Evolutionary conservation across 2,888 invertebrate genomes (phyloP).

Genomic region (Coelopa pilipes): DNA sequence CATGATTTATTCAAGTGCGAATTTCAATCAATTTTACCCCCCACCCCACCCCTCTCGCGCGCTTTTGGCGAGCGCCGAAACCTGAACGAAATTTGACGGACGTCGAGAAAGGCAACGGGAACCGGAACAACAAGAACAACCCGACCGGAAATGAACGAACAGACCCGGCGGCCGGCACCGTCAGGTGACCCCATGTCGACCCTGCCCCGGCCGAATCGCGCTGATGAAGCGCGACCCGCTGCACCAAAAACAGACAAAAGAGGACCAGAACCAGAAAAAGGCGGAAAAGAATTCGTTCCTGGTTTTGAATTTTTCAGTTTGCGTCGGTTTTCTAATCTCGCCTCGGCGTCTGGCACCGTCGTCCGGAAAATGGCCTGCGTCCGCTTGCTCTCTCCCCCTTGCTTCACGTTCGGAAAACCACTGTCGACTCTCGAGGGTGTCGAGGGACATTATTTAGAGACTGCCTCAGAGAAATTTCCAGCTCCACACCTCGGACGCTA

Average conservation of each 20-base stretch:
- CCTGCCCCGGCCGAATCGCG: neutral
- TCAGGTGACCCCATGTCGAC: neutral
- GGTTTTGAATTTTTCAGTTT: neutral
- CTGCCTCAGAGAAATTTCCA: too few species aligned
- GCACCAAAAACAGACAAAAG: neutral
- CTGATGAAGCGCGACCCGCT: neutral
- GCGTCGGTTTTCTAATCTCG: neutral
- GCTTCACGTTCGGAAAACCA: too few species aligned
- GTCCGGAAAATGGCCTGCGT: slow-evolving; percentile 19
- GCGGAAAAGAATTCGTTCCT: neutral
- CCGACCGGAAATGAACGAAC: neutral
- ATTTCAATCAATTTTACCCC: slow-evolving; percentile 48
- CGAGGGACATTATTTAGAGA: too few species aligned
- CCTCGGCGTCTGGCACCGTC: neutral
- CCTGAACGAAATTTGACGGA: too few species aligned
- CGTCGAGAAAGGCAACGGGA: too few species aligned
- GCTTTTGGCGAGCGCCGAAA: too few species aligned
- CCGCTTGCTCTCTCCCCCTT: too few species aligned
- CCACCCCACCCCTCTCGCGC: too few species aligned
- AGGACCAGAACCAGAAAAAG: neutral
- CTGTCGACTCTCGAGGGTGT: too few species aligned
- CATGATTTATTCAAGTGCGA: slow-evolving; percentile 50
- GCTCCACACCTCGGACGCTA: too few species aligned
- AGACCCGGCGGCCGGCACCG: neutral
- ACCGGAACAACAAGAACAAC: too few species aligned